Evolutionary conservation across 2,797 vertebrate genomes (phyloP), one percentile per base, ranked within the genome.

Genomic region (Pristis pectinata): DNA sequence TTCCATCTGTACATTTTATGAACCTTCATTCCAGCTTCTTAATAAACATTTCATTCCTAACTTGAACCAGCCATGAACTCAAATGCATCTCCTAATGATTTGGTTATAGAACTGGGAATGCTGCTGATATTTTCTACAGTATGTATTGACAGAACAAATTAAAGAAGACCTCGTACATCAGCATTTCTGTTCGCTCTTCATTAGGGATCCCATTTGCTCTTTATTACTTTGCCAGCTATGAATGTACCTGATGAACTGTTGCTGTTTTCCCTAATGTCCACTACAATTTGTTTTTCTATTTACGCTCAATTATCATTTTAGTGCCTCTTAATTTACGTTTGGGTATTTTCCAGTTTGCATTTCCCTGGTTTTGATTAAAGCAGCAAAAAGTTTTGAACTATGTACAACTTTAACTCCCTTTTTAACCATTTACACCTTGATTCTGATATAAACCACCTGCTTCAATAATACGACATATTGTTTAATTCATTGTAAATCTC

Each of bases 231-330:
- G 44, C 1, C 44, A 74, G 27, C n/a, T 91, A n/a, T 67, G 17
- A 89, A 74, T 49, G 30, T 49, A 94, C 13, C 41, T 53, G 44
- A 94, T 34, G 92, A 74, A 76, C 49, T 94, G 70, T 94, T 93
- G 49, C 44, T 34, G 27, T 53, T 53, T 74, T 94, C 92, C 92
- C 92, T 94, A 13, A 76, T 94, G 92, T 53, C 44, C 92, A 49
- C 67, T 74, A 74, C 67, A 49, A 76, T 76, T 56, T 94, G 70
- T 94, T 94, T 93, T 91, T 74, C 41, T 15, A 94, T 94, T 94
- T 94, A 94, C 22, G 34, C 92, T 94, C 92, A 94, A 76, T 94
- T 74, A 94, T 76, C 15, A 53, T 94, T 94, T 76, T n/a, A 34
- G 22, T 30, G 41, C 34, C 22, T 76, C 70, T n/a, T 76, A 76